phyloP scores from a whole-genome alignment of 2,888 invertebrate genomes.

The Amaurobius ferox region DNA sequence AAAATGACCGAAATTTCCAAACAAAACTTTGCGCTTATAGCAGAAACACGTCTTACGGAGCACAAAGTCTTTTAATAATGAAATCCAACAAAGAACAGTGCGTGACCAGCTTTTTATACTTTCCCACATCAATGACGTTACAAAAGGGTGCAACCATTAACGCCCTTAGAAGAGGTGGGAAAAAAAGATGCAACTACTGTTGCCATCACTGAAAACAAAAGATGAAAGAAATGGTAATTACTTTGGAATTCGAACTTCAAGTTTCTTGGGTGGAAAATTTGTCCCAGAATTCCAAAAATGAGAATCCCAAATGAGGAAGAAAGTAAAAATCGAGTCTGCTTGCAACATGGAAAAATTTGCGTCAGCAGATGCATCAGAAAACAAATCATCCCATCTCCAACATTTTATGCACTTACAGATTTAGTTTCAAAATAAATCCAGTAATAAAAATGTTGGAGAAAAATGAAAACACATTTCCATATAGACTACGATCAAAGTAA shows the following conservation, averaged over 20 bases:
- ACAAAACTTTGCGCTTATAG: neutral
- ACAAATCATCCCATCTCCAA: too few relatives aligned
- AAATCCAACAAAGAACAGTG: neutral
- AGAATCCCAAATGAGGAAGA: conserved; percentile 12
- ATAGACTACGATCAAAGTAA: too few relatives aligned
- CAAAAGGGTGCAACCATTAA: conserved; percentile 59
- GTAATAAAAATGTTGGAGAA: too few relatives aligned
- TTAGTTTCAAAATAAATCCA: too few relatives aligned
- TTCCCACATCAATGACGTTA: neutral
- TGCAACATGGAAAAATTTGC: neutral
- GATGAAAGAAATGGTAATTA: neutral
- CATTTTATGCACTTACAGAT: too few relatives aligned
- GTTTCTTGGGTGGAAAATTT: conserved; percentile 23
- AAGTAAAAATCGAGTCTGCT: neutral
- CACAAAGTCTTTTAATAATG: neutral
- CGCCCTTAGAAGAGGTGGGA: conserved; percentile 39
- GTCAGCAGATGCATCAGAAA: too few relatives aligned
- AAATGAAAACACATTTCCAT: too few relatives aligned
- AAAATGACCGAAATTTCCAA: conserved; percentile 45
- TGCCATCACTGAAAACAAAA: conserved; percentile 33
- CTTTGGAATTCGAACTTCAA: neutral
- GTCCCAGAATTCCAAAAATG: conserved; percentile 52
- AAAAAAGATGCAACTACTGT: conserved; percentile 27
- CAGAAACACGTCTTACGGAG: neutral
- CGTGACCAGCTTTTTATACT: neutral